Evolutionary conservation across 2,888 invertebrate genomes (phyloP).

Genomic region (Protonemura montana): DNA sequence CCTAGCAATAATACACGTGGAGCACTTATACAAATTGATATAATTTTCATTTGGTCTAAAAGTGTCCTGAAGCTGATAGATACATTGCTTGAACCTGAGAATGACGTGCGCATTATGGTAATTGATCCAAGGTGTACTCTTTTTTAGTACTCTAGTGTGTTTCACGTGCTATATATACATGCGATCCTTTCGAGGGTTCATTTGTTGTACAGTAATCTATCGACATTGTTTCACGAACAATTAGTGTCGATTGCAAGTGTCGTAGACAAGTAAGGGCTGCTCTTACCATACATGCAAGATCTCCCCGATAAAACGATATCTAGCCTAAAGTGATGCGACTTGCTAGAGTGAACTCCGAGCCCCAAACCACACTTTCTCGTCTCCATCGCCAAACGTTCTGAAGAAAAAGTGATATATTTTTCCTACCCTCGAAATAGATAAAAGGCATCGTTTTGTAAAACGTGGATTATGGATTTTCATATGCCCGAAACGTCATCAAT

Average conservation of each 20-base stretch:
- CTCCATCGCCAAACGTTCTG: not conserved
- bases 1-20: not conserved
- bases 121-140: too few relatives aligned
- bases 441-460: slow-evolving; percentile 2
- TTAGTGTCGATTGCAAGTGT: not conserved
- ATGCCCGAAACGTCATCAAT: slow-evolving; percentile 21
- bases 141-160: too few relatives aligned
- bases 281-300: not conserved
- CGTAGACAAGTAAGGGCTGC: not conserved
- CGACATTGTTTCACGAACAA: not conserved
- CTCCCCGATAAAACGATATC: not conserved
- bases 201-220: not conserved
- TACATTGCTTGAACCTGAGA: not conserved
- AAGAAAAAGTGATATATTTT: not conserved
- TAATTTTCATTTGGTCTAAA: slow-evolving; percentile 15
- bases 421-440: not conserved
- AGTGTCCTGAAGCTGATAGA: not conserved
- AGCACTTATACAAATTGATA: slow-evolving; percentile 29
- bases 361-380: not conserved
- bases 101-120: not conserved
- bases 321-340: not conserved
- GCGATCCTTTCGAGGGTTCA: not conserved
- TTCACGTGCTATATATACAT: not conserved
- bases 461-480: slow-evolving; percentile 4
- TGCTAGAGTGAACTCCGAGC: not conserved